These are phyloP conservation scores for Danio jaintianensis DNA, from an alignment of 2,797 vertebrate genomes.

Conservation along the genomic window DNA sequence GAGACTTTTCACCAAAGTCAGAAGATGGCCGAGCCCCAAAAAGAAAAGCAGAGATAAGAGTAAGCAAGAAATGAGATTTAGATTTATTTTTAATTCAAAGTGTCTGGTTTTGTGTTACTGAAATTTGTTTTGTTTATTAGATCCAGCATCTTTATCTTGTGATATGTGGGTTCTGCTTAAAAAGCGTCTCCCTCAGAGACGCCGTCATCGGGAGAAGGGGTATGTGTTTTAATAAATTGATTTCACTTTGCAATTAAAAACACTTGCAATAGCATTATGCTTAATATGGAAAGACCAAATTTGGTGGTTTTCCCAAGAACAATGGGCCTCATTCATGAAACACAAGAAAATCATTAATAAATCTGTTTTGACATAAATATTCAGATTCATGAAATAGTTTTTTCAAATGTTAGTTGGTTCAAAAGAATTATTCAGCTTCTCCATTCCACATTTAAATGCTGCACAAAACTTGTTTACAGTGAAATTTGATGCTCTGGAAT, in stretches of 20 bases:
- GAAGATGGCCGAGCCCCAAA: not conserved
- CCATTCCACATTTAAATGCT: no score
- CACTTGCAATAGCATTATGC: not conserved
- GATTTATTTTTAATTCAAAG: not conserved
- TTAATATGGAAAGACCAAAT: not conserved
- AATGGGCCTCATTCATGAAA: not conserved
- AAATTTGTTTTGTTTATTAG: conserved; percentile 33
- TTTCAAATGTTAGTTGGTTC: no score
- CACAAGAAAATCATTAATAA: no score
- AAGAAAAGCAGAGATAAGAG: conserved; percentile 20
- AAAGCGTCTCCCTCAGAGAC: conserved; percentile 43
- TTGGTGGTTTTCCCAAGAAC: not conserved
- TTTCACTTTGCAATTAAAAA: not conserved
- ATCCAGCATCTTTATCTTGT: conserved; percentile 55
- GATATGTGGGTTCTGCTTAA: conserved; percentile 59
- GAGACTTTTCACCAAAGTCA: conserved; percentile 50
- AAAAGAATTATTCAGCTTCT: no score
- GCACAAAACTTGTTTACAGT: no score
- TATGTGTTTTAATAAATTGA: conserved; percentile 14
- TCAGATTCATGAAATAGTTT: no score
- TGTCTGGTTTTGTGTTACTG: not conserved
- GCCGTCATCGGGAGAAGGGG: conserved; percentile 33
- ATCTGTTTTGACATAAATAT: no score
- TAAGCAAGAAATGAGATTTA: conserved; percentile 14
- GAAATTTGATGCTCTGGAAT: no score